A percentile compares a stretch with the other conserved stretches of the same genome.
These are phyloP conservation scores for Larimichthys polyactis DNA, from an alignment of 2,113 vertebrate species.

Conservation along the genomic window DNA sequence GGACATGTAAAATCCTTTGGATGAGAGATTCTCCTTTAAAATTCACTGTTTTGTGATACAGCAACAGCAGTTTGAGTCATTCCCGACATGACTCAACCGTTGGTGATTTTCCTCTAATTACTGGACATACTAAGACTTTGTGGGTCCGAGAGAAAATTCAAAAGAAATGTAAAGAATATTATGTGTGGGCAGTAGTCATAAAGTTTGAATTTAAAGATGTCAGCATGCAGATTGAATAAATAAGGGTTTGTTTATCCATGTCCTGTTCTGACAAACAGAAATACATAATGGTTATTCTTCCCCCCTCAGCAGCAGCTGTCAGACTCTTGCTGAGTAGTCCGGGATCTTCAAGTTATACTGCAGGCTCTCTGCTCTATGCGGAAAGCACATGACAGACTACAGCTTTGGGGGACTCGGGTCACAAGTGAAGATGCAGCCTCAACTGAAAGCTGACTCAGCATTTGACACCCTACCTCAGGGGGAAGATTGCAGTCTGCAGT, in stretches of 20 bases:
- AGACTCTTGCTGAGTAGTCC: conserved; percentile 4
- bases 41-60: not conserved
- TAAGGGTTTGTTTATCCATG: not conserved
- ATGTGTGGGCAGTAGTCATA: not conserved
- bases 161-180: too few species aligned
- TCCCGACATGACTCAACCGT: conserved; percentile 22
- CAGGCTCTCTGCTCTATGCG: conserved; percentile 28
- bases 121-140: not conserved
- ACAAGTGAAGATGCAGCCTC: conserved; percentile 44
- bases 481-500: not conserved
- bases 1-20: not conserved
- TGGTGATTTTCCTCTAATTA: not conserved
- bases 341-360: conserved; percentile 9
- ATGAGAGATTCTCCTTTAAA: not conserved
- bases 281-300: not conserved
- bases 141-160: not conserved
- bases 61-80: conserved; percentile 9
- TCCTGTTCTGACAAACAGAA: not conserved
- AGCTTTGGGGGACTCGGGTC: conserved; percentile 29
- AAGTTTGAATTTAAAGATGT: not conserved
- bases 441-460: conserved; percentile 14
- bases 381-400: conserved; percentile 36
- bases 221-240: too few species aligned
- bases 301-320: not conserved
- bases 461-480: not conserved